Base-by-base conservation (phyloP, 2,888 invertebrate genomes). In the Creontiades dilutus region DNA sequence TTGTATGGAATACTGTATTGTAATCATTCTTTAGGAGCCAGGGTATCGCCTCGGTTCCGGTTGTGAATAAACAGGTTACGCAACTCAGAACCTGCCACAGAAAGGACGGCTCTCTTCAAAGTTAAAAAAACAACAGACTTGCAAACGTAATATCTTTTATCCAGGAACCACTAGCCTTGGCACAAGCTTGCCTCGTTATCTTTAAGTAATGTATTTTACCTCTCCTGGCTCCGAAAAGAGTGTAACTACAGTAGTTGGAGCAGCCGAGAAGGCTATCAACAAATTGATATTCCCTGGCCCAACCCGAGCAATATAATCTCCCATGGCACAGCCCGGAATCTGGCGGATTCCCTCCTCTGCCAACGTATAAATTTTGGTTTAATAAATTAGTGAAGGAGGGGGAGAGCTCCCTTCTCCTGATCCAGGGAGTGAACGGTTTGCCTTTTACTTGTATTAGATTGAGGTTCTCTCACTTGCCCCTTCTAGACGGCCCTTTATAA, bases 381-480 rank as follows among this genome's bases (percentile, higher is more conserved):
- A 76, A 76, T 76, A 76, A 76, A 76, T 76, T 76, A 76, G 76
- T 37, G 16, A 19, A 37, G 76, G 16, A 37, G 76, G 16, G 76
- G 76, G 9, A 37, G 75, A 13, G 5, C 23, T 5, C 27, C 28
- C 27, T 11, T 19, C 23, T 27, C 37, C 76, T 13, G 37, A 37
- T 76, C 76, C 14, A 9, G 23, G 37, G 19, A 23, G 27, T 76
- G 76, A 76, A 76, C 11, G 76, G 76, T 76, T 76, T 37, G 76
- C 76, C 76, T 76, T 76, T 76, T 76, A 76, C 76, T 27, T 76
- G 76, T 27, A 76, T 76, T 76, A 76, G 76, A 76, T 76, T 76
- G 28, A 19, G 27, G 76, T 76, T 76, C 76, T 27, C 76, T 76
- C 76, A 76, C 28, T 76, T 76, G 76, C 12, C 76, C 37, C 16